Evolutionary conservation across 2,113 vertebrate species (phyloP), one percentile per base, ranked within the genome.

Genomic region (Gasterosteus aculeatus): DNA sequence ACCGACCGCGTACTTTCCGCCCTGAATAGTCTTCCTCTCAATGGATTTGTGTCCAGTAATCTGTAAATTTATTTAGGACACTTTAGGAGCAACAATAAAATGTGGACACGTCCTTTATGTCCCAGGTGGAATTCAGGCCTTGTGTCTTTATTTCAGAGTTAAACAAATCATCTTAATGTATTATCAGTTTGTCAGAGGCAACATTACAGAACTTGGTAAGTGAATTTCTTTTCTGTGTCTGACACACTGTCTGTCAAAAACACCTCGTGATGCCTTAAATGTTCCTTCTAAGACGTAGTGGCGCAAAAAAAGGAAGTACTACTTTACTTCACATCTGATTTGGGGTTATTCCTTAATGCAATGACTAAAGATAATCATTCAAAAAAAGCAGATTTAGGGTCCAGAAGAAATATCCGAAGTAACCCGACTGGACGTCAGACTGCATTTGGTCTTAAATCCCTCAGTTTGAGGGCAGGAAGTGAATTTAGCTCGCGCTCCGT

Each of bases 241-340:
- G 75, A 78, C 75, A 77, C 26, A 29, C 33, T 29, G 15, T 26
- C 68, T 53, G 75, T 72, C 80, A 69, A 19, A 77, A 44, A 18
- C n/a, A 60, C 41, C 46, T 41, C 26, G 51, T 54, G 51, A 10
- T 22, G 10, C 16, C 2, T 18, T 6, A 26, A 26, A 64, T 42
- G n/a, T 26, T 16, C 60, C 22, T 1, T 46, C 42, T 47, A 5
- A 5, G 35, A 15, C 8, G 64, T 5, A 14, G 1, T 18, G 18
- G 19, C 8, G 19, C 10, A 51, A 19, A 8, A 33, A 19, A 54
- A 18, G 9, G 3, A 19, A 69, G 31, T 12, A 14, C 33, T 38
- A 14, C 61, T 18, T 6, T 3, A 16, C 19, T 67, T 41, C 44
- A 51, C 22, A 5, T 58, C 7, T 26, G 38, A 19, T 46, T 64